Evolutionary conservation across 2,113 vertebrate species (phyloP).

Genomic region (Lepus timidus): DNA sequence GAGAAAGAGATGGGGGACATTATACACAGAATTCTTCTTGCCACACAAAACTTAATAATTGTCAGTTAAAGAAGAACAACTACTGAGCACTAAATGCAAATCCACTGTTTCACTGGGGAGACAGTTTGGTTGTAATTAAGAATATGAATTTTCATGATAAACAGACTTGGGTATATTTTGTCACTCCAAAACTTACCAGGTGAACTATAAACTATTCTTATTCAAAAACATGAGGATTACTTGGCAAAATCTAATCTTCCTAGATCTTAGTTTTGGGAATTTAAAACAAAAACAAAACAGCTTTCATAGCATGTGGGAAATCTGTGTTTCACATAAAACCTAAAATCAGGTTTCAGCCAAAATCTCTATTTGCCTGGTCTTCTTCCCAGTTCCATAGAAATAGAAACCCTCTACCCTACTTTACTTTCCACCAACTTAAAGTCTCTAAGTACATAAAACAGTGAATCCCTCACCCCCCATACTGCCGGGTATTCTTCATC

Average conservation of each 20-base stretch:
- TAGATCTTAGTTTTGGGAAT: not conserved
- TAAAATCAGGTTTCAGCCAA: not conserved
- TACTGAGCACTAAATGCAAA: not conserved
- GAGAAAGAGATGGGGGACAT: not conserved
- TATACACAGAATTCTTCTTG: not conserved
- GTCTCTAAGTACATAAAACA: not conserved
- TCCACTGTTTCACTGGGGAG: not conserved
- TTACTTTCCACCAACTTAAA: not conserved
- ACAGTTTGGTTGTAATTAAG: not conserved
- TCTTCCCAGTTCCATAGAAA: not conserved
- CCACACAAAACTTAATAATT: not conserved
- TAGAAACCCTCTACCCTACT: not conserved
- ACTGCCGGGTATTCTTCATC: not conserved
- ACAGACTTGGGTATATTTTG: not conserved
- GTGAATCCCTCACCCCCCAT: not conserved
- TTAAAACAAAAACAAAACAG: not conserved
- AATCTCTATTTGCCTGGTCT: not conserved
- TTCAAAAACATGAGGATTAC: not conserved
- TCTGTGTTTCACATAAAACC: not conserved
- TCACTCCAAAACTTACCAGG: slow-evolving; percentile 35
- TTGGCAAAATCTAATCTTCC: not conserved
- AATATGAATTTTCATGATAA: not conserved
- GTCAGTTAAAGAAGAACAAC: not conserved
- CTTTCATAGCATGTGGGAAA: not conserved
- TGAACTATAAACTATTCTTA: not conserved